Conservation (phyloP, 2,888 invertebrate genomes). For the Euspilapteryx auroguttella region DNA sequence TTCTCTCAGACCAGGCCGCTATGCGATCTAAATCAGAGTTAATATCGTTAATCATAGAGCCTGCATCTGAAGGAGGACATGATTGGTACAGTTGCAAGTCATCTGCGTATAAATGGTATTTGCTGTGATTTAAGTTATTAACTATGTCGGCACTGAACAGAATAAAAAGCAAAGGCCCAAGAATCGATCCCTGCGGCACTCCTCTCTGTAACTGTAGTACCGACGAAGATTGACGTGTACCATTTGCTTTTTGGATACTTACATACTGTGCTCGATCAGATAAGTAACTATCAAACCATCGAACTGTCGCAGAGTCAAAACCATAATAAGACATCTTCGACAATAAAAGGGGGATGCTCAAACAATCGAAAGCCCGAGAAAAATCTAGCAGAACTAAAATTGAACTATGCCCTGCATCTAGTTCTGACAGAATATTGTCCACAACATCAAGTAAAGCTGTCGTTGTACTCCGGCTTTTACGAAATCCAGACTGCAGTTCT, state of each 20-base stretch:
- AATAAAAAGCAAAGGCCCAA: background rate
- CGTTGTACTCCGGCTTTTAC: background rate
- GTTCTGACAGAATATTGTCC: background rate
- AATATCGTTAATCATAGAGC: background rate
- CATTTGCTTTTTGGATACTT: background rate
- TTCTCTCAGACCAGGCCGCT: background rate
- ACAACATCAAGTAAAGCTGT: background rate
- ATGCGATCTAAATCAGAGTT: background rate
- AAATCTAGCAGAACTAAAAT: background rate
- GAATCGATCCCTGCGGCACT: background rate
- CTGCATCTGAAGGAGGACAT: background rate
- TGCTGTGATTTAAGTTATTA: background rate
- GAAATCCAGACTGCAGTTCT: too few species aligned
- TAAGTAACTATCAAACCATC: background rate
- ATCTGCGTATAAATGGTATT: background rate
- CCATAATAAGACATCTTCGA: background rate
- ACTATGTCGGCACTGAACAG: background rate
- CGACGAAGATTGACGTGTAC: background rate
- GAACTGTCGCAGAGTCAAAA: background rate
- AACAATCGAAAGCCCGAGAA: background rate
- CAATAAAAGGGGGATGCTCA: background rate
- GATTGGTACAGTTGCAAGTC: background rate
- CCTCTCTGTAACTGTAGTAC: background rate
- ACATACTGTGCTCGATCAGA: background rate
- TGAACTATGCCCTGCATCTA: too few species aligned